Evolutionary conservation across 2,113 vertebrate genomes (phyloP).

Genomic region (Caretta caretta): DNA sequence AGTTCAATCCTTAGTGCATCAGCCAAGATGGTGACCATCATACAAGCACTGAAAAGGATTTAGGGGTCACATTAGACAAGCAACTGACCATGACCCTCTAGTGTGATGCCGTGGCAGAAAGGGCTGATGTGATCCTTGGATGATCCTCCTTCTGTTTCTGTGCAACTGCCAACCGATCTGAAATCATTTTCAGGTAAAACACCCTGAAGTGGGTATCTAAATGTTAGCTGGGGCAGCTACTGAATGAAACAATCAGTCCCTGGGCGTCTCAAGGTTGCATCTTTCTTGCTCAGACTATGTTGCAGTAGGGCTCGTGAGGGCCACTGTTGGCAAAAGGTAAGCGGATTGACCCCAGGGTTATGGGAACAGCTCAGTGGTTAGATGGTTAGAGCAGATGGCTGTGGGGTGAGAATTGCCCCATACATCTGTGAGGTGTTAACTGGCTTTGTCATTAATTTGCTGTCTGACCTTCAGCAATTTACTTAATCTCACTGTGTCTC

Average conservation of each 20-base stretch:
- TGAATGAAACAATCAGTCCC: too few relatives aligned
- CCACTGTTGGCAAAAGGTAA: neutral
- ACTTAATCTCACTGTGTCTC: neutral
- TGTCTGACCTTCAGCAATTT: neutral
- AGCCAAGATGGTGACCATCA: neutral
- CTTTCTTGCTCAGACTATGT: neutral
- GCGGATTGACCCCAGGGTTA: neutral
- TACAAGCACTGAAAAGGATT: neutral
- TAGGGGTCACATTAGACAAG: neutral
- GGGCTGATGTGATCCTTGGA: neutral
- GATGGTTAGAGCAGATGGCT: neutral
- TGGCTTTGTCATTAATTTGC: neutral
- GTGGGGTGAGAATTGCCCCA: neutral
- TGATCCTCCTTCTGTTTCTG: neutral
- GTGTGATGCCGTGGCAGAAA: neutral
- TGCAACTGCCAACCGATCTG: neutral
- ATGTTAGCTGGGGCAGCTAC: neutral
- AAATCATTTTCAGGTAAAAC: neutral
- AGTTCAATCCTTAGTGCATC: neutral
- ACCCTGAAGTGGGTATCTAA: neutral
- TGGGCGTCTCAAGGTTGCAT: neutral
- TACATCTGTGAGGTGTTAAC: too few relatives aligned
- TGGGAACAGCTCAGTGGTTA: neutral
- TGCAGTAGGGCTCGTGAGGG: neutral
- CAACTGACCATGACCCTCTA: neutral